Conservation (phyloP, 2,797 vertebrate species). For the Cyclura pinguis region DNA sequence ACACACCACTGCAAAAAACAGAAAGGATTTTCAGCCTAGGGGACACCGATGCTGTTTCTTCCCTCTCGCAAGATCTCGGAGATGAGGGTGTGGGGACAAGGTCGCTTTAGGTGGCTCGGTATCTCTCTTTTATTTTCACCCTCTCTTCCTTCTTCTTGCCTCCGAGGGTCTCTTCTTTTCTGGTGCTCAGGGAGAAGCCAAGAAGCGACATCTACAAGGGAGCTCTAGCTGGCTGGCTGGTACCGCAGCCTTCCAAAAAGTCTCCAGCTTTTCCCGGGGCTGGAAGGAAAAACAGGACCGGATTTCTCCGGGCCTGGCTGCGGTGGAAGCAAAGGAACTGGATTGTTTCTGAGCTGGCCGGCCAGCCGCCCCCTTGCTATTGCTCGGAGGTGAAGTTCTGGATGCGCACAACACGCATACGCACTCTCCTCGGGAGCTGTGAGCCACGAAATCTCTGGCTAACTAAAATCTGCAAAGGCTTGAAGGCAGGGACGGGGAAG, state of each 20-base stretch:
- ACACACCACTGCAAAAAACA: not conserved
- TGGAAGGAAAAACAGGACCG: slow-evolving; percentile 20
- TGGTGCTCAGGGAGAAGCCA: not conserved
- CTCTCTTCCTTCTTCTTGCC: not conserved
- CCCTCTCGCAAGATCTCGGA: too few relatives aligned
- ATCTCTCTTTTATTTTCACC: not conserved
- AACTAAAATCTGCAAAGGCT: too few relatives aligned
- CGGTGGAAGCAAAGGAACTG: not conserved
- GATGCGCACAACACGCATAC: too few relatives aligned
- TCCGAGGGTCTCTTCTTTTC: not conserved
- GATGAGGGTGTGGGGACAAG: not conserved
- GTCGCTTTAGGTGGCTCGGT: not conserved
- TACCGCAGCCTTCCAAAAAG: not conserved
- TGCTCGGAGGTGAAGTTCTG: too few relatives aligned
- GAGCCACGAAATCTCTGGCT: too few relatives aligned
- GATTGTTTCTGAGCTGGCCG: not conserved
- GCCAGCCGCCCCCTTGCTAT: too few relatives aligned
- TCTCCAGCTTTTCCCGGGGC: not conserved
- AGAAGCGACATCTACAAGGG: not conserved
- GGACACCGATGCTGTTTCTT: not conserved
- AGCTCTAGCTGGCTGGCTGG: not conserved
- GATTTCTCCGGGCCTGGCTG: not conserved
- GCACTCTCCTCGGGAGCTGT: too few relatives aligned
- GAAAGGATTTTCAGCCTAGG: not conserved
- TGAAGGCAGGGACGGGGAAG: too few relatives aligned